These are phyloP conservation scores for Clostera curtula DNA, from an alignment of 2,888 invertebrate species.

Conservation along the genomic window DNA sequence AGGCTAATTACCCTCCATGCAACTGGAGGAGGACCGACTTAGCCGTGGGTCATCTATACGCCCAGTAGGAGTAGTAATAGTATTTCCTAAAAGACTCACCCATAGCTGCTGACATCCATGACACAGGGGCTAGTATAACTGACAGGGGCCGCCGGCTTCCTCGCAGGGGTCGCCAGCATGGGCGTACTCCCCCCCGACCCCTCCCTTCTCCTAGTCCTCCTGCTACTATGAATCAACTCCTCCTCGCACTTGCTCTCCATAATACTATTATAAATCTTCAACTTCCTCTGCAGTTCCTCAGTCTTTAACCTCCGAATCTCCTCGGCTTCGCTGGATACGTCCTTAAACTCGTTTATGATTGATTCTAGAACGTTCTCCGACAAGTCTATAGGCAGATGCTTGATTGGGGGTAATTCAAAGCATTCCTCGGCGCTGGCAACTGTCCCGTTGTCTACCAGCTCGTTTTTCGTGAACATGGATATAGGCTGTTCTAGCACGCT, in stretches of 20 bases:
- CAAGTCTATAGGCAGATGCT: conserved; percentile 61
- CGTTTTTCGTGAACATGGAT: conserved; percentile 48
- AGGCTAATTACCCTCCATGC: no score
- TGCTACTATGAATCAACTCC: conserved; percentile 77
- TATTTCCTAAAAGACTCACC: conserved; percentile 23
- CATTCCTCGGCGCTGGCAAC: conserved; percentile 82
- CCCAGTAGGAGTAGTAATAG: not conserved
- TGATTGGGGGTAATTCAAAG: conserved; percentile 79
- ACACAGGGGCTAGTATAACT: conserved; percentile 51
- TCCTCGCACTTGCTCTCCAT: conserved; percentile 83
- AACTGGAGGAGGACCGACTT: not conserved
- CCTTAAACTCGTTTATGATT: conserved; percentile 57
- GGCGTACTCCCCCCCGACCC: conserved; percentile 39
- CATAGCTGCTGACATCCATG: conserved; percentile 46
- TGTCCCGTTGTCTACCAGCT: conserved; percentile 40
- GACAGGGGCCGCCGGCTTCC: conserved; percentile 27
- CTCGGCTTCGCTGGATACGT: conserved; percentile 47
- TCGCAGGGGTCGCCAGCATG: conserved; percentile 36
- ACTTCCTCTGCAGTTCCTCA: conserved; percentile 61
- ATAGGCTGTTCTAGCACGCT: conserved; percentile 60
- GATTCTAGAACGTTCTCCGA: conserved; percentile 57
- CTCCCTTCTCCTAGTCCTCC: conserved; percentile 48
- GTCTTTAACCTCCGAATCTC: conserved; percentile 42
- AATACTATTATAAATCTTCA: conserved; percentile 81
- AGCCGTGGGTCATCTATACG: not conserved